phyloP scores from a whole-genome alignment of 1,140 invertebrate genomes.

The Drosophila nigromelanica region DNA sequence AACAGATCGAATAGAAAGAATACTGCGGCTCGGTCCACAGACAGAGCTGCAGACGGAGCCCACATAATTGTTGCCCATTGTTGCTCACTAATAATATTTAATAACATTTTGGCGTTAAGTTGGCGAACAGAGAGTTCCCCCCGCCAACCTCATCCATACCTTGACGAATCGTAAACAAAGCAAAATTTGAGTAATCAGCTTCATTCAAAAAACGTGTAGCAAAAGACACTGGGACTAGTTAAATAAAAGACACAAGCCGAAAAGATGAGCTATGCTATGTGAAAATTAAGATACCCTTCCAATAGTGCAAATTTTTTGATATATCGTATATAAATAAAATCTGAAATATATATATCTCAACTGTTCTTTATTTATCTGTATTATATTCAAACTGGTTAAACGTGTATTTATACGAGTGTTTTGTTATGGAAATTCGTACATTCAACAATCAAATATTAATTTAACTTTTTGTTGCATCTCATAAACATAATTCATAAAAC shows the following conservation, averaged over 20 bases:
- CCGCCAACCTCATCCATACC: slow-evolving; percentile 62
- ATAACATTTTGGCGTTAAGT: slow-evolving; percentile 74
- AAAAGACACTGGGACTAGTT: slow-evolving; percentile 48
- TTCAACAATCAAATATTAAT: no score
- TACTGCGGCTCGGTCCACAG: neutral
- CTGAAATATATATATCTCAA: no score
- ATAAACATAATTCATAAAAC: no score
- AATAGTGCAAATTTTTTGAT: neutral
- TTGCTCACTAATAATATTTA: slow-evolving; percentile 75
- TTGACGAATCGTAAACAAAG: slow-evolving; percentile 80
- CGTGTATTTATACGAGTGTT: no score
- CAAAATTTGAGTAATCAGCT: slow-evolving; percentile 82
- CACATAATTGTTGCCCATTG: slow-evolving; percentile 70
- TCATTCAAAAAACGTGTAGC: slow-evolving; percentile 77
- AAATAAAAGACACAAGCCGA: slow-evolving; percentile 41
- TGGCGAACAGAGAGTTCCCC: slow-evolving; percentile 34
- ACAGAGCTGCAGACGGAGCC: slow-evolving; percentile 21
- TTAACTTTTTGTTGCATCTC: no score
- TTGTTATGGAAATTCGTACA: no score
- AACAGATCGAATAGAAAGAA: neutral
- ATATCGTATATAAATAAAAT: neutral
- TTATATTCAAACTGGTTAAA: no score
- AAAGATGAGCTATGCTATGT: slow-evolving; percentile 16
- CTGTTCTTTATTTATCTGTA: no score
- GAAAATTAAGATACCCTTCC: slow-evolving; percentile 40